Evolutionary conservation across 2,113 vertebrate genomes (phyloP).

Genomic region (Oncorhynchus tshawytscha): DNA sequence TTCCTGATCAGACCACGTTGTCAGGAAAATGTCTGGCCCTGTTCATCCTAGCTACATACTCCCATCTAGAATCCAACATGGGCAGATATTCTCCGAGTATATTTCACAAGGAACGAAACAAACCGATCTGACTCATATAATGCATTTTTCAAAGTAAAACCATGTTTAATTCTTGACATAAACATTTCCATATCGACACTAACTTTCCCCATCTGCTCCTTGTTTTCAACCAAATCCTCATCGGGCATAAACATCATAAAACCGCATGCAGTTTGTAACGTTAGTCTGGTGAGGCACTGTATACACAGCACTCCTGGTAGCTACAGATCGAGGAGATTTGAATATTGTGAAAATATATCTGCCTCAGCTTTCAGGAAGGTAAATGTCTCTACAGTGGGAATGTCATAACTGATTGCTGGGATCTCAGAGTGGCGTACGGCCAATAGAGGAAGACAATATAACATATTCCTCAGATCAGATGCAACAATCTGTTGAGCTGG

Average conservation of each 20-base stretch:
- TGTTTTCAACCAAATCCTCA: slow-evolving; percentile 54
- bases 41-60: too few relatives aligned
- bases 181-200: slow-evolving; percentile 68
- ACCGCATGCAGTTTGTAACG: slow-evolving; percentile 23
- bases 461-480: slow-evolving; percentile 59
- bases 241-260: slow-evolving; percentile 51
- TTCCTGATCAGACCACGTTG: too few relatives aligned
- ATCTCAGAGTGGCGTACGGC: slow-evolving; percentile 49
- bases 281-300: slow-evolving; percentile 3
- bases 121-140: not conserved
- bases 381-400: slow-evolving; percentile 68
- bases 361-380: slow-evolving; percentile 62
- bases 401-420: slow-evolving; percentile 59
- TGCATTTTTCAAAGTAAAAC: slow-evolving; percentile 53
- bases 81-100: too few relatives aligned
- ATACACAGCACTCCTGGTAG: slow-evolving; percentile 34
- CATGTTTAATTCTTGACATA: slow-evolving; percentile 69
- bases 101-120: not conserved
- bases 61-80: too few relatives aligned
- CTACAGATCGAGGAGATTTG: slow-evolving; percentile 55
- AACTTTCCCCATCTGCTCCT: slow-evolving; percentile 67
- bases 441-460: slow-evolving; percentile 50
- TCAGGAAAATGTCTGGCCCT: too few relatives aligned
- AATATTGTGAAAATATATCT: slow-evolving; percentile 50
- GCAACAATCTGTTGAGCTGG: slow-evolving; percentile 57